Conservation (phyloP, 2,888 invertebrate genomes). For the Caenorhabditis imperialis region DNA sequence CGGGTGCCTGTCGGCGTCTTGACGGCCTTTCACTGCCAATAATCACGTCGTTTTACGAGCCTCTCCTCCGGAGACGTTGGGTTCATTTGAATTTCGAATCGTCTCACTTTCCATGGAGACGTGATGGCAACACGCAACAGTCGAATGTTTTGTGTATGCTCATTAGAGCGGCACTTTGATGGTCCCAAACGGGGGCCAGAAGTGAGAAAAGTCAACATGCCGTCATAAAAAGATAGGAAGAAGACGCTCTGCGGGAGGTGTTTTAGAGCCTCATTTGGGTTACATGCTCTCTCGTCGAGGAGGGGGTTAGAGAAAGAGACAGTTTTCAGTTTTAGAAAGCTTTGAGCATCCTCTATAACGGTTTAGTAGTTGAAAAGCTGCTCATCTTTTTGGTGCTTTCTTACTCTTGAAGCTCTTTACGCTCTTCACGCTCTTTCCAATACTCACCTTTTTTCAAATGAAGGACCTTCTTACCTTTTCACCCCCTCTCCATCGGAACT, state of each 20-base stretch:
- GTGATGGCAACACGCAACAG: slow-evolving; percentile 23
- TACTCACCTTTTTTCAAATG: too few species aligned
- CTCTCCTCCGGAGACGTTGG: background rate
- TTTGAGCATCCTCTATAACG: too few species aligned
- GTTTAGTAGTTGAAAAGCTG: too few species aligned
- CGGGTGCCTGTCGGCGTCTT: slow-evolving; percentile 38
- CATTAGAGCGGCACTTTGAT: slow-evolving; percentile 29
- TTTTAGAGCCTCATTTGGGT: too few species aligned
- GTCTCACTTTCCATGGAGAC: background rate
- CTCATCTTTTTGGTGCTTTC: too few species aligned
- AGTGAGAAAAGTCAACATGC: slow-evolving; percentile 28
- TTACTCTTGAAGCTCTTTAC: too few species aligned
- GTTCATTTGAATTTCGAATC: slow-evolving; percentile 48
- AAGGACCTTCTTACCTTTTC: too few species aligned
- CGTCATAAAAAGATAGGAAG: too few species aligned
- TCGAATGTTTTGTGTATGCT: slow-evolving; percentile 14
- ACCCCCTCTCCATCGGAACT: slow-evolving; percentile 3
- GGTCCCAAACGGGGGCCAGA: slow-evolving; percentile 23
- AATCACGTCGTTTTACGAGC: slow-evolving; percentile 48
- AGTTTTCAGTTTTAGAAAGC: background rate
- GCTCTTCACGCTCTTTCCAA: too few species aligned
- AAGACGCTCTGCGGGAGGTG: too few species aligned
- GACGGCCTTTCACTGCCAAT: slow-evolving; percentile 23
- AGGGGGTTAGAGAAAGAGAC: background rate
- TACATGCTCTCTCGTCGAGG: too few species aligned